Conservation (phyloP, 2,797 vertebrate species). For the Chaetodon trifasciatus region DNA sequence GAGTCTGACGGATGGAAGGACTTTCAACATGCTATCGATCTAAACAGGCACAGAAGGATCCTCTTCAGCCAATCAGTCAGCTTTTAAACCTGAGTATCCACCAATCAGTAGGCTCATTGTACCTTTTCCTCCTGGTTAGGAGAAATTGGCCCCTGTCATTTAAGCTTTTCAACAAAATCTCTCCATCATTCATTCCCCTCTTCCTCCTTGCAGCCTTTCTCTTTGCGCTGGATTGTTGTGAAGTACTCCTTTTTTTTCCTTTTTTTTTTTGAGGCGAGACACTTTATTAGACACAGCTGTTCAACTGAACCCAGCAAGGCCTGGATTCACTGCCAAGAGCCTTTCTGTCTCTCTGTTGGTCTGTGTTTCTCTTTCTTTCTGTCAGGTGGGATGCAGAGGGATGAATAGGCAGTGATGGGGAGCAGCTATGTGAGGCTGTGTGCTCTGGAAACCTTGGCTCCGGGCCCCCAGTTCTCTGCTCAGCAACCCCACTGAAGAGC, state of each 20-base stretch:
- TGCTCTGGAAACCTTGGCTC: slow-evolving; percentile 67
- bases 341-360: slow-evolving; percentile 47
- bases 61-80: slow-evolving; percentile 68
- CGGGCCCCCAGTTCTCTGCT: slow-evolving; percentile 48
- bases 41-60: slow-evolving; percentile 59
- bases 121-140: slow-evolving; percentile 66
- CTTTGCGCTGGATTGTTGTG: slow-evolving; percentile 63
- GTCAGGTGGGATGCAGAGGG: slow-evolving; percentile 74
- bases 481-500: slow-evolving; percentile 45
- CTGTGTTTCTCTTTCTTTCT: slow-evolving; percentile 42
- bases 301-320: slow-evolving; percentile 78
- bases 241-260: slow-evolving; percentile 63
- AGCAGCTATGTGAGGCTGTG: slow-evolving; percentile 66
- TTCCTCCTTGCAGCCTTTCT: slow-evolving; percentile 69
- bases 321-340: slow-evolving; percentile 80
- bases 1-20: slow-evolving; percentile 20
- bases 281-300: slow-evolving; percentile 86
- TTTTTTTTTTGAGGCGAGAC: slow-evolving; percentile 63
- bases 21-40: slow-evolving; percentile 47
- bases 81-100: slow-evolving; percentile 73
- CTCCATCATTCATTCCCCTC: slow-evolving; percentile 71
- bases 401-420: slow-evolving; percentile 80
- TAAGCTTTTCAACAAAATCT: slow-evolving; percentile 77
- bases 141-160: slow-evolving; percentile 76
- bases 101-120: slow-evolving; percentile 76